Percentiles rank a stretch among this genome's conserved stretches.
These are phyloP conservation scores for Mus spicilegus DNA, from an alignment of 2,113 vertebrate genomes.

Conservation along the genomic window DNA sequence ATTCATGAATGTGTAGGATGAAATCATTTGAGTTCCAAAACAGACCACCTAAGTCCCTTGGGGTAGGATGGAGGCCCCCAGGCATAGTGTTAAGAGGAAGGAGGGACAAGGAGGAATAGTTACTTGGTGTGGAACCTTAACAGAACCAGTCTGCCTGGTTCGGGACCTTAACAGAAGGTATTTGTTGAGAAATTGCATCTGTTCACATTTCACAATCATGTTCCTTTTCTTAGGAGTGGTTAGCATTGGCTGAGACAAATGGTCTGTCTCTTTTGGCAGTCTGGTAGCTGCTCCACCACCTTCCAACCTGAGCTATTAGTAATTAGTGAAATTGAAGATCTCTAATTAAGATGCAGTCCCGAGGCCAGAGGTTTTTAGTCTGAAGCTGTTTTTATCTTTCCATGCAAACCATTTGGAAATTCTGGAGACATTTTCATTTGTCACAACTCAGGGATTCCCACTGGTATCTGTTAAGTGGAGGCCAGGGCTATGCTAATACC, in stretches of 20 bases:
- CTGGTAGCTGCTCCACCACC: background rate
- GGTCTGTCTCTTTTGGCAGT: background rate
- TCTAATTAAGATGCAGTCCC: background rate
- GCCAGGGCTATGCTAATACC: background rate
- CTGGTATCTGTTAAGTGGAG: background rate
- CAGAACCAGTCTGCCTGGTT: fast-evolving
- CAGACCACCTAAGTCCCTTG: background rate
- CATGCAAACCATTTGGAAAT: background rate
- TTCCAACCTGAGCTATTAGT: background rate
- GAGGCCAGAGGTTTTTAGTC: background rate
- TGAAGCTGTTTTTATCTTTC: background rate
- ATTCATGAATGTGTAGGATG: background rate
- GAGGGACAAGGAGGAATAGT: background rate
- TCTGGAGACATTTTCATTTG: background rate
- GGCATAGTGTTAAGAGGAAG: background rate
- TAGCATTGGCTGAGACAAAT: background rate
- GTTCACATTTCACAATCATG: background rate
- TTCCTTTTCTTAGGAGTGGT: background rate
- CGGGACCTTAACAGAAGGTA: fast-evolving
- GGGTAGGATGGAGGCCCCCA: background rate
- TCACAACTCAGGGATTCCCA: background rate
- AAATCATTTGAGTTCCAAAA: background rate
- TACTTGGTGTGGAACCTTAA: too few relatives aligned
- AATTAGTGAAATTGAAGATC: background rate
- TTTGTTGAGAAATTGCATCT: background rate